Conservation (phyloP, 2,113 vertebrate genomes). For the Mandrillus leucophaeus region DNA sequence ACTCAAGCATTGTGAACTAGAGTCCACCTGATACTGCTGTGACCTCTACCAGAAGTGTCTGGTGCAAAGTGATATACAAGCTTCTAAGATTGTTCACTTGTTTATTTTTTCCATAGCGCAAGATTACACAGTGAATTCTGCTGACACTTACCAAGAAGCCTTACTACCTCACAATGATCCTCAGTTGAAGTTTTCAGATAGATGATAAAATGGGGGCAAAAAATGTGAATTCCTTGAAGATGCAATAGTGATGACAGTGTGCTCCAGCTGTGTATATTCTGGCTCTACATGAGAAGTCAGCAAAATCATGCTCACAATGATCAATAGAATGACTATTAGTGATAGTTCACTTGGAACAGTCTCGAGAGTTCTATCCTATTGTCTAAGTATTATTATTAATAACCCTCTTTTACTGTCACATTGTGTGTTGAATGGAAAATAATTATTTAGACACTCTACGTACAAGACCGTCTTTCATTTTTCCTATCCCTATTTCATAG, state of each 20-base stretch:
- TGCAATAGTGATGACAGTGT: neutral
- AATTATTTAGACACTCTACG: neutral
- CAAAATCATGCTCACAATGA: neutral
- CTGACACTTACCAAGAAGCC: neutral
- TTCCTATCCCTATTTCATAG: neutral
- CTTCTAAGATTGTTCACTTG: neutral
- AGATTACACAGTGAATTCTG: neutral
- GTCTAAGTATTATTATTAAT: neutral
- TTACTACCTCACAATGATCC: neutral
- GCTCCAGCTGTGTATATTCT: neutral
- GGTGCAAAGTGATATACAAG: neutral
- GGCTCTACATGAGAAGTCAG: neutral
- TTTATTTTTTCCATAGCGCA: neutral
- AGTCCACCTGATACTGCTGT: constrained; percentile 40
- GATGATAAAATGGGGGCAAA: neutral
- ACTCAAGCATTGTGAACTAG: constrained; percentile 55
- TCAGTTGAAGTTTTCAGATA: neutral
- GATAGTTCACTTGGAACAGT: neutral
- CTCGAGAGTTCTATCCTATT: neutral
- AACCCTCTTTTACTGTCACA: neutral
- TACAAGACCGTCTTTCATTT: neutral
- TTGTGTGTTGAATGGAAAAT: neutral
- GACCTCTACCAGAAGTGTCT: constrained; percentile 53
- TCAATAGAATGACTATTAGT: neutral
- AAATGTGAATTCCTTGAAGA: neutral